Conservation (phyloP, 2,888 invertebrate species). For the Dryobota labecula region DNA sequence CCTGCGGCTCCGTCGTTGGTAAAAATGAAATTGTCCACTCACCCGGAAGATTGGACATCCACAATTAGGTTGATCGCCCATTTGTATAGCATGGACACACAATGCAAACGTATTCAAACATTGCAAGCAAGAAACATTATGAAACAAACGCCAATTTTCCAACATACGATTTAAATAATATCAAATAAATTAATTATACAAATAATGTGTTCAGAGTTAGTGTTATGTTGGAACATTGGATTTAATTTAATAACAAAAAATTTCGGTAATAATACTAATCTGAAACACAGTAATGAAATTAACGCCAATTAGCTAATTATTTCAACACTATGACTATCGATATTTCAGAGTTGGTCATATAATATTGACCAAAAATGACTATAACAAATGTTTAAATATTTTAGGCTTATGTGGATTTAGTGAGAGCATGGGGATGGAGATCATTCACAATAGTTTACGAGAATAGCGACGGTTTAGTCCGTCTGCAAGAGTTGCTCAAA, state of each 20-base stretch:
- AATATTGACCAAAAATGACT: background rate
- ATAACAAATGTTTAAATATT: constrained; percentile 52
- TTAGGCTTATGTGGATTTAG: constrained; percentile 97
- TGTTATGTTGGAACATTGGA: constrained; percentile 1
- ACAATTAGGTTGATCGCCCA: constrained; percentile 61
- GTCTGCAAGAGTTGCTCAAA: constrained; percentile 96
- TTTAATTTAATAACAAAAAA: constrained; percentile 34
- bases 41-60: constrained; percentile 67
- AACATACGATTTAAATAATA: constrained; percentile 13
- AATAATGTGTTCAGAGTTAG: constrained; percentile 5
- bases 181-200: background rate
- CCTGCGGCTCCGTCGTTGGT: constrained; percentile 29
- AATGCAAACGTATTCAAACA: constrained; percentile 33
- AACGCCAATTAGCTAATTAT: constrained; percentile 7
- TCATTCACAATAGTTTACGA: constrained; percentile 99
- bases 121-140: constrained; percentile 23
- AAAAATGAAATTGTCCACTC: constrained; percentile 67
- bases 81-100: constrained; percentile 19
- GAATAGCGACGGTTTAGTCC: constrained; percentile 97
- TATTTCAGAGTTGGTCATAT: constrained; percentile 1
- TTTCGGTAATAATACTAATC: constrained; percentile 9
- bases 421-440: constrained; percentile 97
- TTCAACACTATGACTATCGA: background rate
- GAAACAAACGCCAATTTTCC: constrained; percentile 28
- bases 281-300: constrained; percentile 18